These are phyloP conservation scores for Butorides virescens DNA, from an alignment of 2,113 vertebrate genomes.

Conservation along the genomic window DNA sequence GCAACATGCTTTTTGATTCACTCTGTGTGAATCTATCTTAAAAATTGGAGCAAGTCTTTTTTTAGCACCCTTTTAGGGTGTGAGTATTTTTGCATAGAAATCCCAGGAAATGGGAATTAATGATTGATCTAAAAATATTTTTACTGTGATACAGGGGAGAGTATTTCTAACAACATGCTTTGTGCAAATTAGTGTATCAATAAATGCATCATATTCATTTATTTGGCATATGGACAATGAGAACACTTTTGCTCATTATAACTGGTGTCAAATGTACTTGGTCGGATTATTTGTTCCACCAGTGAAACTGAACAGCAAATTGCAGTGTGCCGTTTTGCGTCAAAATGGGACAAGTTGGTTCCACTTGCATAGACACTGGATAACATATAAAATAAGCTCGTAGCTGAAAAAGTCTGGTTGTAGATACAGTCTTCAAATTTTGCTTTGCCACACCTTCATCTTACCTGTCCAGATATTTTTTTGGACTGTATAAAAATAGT, in stretches of 20 bases:
- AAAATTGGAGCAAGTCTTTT: not conserved
- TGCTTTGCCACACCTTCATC: not conserved
- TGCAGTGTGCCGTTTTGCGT: not conserved
- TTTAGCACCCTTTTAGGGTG: not conserved
- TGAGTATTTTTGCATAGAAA: not conserved
- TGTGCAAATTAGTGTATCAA: not conserved
- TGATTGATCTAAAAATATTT: slow-evolving; percentile 20
- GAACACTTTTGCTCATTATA: slow-evolving; percentile 5
- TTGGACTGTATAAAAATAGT: not conserved
- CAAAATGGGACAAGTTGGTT: not conserved
- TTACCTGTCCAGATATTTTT: not conserved
- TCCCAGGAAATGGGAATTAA: not conserved
- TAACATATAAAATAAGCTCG: not conserved
- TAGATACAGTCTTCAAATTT: not conserved
- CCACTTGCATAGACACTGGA: not conserved
- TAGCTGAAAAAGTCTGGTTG: not conserved
- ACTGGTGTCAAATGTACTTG: not conserved
- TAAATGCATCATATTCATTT: not conserved
- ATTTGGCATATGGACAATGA: not conserved
- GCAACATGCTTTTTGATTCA: not conserved
- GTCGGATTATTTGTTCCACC: slow-evolving; percentile 11
- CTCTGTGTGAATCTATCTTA: not conserved
- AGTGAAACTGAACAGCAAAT: slow-evolving; percentile 7
- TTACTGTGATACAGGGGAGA: not conserved
- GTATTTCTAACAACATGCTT: not conserved